phyloP scores from a whole-genome alignment of 2,888 invertebrate species.

The Nowickia ferox region DNA sequence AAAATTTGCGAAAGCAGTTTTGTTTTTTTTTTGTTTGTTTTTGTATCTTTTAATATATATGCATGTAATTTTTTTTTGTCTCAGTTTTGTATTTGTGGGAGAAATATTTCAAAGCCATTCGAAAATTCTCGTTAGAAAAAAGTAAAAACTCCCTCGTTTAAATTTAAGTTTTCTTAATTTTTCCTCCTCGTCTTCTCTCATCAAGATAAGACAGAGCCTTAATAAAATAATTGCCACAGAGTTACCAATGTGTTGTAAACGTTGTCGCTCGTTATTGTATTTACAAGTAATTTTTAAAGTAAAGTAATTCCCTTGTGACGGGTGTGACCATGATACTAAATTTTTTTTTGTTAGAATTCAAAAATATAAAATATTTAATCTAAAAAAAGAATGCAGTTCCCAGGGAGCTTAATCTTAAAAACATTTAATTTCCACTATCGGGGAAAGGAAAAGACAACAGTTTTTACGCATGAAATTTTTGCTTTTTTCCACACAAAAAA shows the following conservation, averaged over 20 bases:
- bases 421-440: too few species aligned
- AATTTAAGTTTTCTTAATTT: slow-evolving; percentile 32
- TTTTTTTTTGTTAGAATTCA: background rate
- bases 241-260: slow-evolving; percentile 58
- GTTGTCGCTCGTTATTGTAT: slow-evolving; percentile 6
- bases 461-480: too few species aligned
- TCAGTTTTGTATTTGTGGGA: slow-evolving; percentile 22
- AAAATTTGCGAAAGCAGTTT: slow-evolving; percentile 60
- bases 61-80: background rate
- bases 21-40: background rate
- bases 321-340: background rate
- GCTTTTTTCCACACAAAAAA: too few species aligned
- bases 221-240: slow-evolving; percentile 80
- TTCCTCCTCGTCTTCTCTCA: slow-evolving; percentile 31
- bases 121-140: slow-evolving; percentile 40
- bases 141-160: background rate
- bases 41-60: slow-evolving; percentile 4
- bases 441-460: fast-evolving
- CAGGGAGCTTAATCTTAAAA: too few species aligned
- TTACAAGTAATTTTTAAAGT: background rate
- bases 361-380: background rate
- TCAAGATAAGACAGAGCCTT: slow-evolving; percentile 76
- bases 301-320: too few species aligned
- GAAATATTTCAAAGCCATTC: slow-evolving; percentile 60
- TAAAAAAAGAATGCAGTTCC: too few species aligned